These are phyloP conservation scores for Smutsia gigantea DNA, from an alignment of 2,797 vertebrate species.

Conservation along the genomic window DNA sequence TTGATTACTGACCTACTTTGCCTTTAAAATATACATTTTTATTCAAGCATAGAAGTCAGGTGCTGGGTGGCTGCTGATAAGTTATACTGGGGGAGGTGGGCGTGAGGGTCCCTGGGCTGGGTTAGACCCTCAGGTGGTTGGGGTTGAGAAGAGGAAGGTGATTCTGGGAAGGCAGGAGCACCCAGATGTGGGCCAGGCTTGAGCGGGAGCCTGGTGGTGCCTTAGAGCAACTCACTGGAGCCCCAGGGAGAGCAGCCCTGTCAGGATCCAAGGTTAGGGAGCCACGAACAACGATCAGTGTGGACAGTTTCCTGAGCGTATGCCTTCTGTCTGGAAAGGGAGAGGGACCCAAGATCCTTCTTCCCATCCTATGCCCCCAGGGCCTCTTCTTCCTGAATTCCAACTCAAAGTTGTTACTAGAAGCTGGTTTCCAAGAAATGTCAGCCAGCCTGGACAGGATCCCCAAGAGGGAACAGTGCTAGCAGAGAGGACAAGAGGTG, in stretches of 20 bases:
- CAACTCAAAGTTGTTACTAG: not conserved
- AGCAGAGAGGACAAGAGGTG: not conserved
- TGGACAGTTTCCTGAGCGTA: not conserved
- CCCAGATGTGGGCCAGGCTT: not conserved
- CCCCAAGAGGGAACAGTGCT: not conserved
- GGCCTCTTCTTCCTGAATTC: conserved; percentile 5
- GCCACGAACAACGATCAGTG: not conserved
- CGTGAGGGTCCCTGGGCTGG: not conserved
- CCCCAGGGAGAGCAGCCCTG: not conserved
- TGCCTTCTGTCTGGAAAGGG: not conserved
- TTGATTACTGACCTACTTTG: not conserved
- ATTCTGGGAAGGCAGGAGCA: not conserved
- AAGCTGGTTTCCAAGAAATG: not conserved
- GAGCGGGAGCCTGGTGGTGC: not conserved
- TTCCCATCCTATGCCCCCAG: not conserved
- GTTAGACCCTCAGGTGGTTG: not conserved
- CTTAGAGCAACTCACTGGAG: not conserved
- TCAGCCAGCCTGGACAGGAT: not conserved
- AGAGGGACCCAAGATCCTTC: not conserved
- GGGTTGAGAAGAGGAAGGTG: not conserved
- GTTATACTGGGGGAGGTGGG: not conserved
- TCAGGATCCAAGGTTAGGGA: not conserved
- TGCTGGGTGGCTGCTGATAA: not conserved
- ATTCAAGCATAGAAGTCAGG: not conserved
- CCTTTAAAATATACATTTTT: not conserved